Evolutionary conservation across 1,140 invertebrate species (phyloP), one percentile per base, ranked within the genome.

Genomic region (Zaprionus davidi): DNA sequence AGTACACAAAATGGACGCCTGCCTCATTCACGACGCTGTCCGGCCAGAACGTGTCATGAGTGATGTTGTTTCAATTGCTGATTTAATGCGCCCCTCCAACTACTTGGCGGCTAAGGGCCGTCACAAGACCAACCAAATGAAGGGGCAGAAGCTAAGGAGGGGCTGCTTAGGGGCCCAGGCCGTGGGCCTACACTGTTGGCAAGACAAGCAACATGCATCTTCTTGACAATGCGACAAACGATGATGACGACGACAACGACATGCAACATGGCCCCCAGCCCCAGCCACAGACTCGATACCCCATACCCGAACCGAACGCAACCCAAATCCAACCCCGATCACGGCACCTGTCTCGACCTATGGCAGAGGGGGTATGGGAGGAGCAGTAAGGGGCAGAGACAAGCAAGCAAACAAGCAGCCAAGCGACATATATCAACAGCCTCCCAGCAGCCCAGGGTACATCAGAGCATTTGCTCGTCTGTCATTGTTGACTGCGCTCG

Each of bases 61-160:
- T 90, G 85, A 90, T 90, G 85, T 90, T 90, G 85, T 90, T 90
- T 90, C 85, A 90, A 90, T 90, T 90, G 85, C 86, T 90, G 85
- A 90, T 90, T 90, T 90, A 90, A 90, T 90, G 85, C 85, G 76
- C 64, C 79, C 75, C 82, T 68, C 70, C 76, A 72, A 81, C 71
- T 74, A 73, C 71, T 58, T 41, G 63, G 67, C 34, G 75, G 56
- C 26, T 44, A 17, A 24, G 24, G 38, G 55, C 34, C 46, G 24
- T 57, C 22, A 5, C 36, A 46, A 49, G 58, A 44, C 53, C 36
- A 15, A 38, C 13, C 13, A 38, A 13, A 1, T 13, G 13, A 15
- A 12, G 38, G 38, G 15, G 38, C 15, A 17, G 3, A 2, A 0
- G n/a, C 7, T 34, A 34, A 34, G 41, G 5, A 41, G 38, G 15